These are phyloP conservation scores for Cepphus grylle DNA, from an alignment of 2,113 vertebrate genomes.

Conservation along the genomic window DNA sequence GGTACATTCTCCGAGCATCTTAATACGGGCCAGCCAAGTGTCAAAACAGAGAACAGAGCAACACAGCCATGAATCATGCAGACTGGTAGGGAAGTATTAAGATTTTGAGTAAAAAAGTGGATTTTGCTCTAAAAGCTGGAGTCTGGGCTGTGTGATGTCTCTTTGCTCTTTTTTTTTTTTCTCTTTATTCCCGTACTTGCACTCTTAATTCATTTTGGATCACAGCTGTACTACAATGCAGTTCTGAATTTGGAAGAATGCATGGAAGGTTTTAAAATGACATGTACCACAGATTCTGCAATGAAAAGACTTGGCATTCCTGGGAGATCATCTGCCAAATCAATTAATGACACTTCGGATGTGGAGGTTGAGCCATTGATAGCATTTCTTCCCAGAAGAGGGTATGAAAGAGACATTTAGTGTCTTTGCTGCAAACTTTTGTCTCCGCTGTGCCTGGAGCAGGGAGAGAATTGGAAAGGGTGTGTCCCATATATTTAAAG, in stretches of 20 bases:
- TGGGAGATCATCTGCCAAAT: neutral
- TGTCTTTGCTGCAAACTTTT: neutral
- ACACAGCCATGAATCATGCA: neutral
- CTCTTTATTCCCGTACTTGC: neutral
- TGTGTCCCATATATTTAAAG: neutral
- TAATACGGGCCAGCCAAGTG: neutral
- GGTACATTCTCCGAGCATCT: neutral
- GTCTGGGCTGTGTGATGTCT: neutral
- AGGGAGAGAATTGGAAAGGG: neutral
- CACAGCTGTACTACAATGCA: neutral
- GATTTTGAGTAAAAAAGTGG: neutral
- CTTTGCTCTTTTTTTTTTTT: neutral
- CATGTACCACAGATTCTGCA: neutral
- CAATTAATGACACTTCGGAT: neutral
- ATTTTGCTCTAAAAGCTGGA: neutral
- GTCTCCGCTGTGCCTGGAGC: neutral
- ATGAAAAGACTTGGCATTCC: neutral
- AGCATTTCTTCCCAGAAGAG: neutral
- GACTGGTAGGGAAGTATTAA: neutral
- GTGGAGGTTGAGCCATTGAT: neutral
- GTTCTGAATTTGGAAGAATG: neutral
- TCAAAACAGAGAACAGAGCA: neutral
- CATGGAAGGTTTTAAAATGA: neutral
- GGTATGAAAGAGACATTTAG: neutral
- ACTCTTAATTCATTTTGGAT: neutral